Base-by-base conservation (phyloP, 2,888 invertebrate genomes). In the Thysanoteuthis rhombus region DNA sequence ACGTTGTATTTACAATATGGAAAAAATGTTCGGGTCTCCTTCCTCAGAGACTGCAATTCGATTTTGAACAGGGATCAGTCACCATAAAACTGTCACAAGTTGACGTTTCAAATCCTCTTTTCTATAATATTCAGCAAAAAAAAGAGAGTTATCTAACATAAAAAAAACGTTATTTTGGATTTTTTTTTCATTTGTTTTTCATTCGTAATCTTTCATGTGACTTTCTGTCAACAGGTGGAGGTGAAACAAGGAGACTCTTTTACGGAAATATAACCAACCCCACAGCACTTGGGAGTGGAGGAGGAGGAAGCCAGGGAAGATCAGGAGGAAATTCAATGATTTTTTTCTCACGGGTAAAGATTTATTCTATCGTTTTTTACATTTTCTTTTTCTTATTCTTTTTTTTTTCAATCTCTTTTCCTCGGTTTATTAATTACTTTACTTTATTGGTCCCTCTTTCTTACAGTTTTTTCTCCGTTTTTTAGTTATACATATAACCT, bases 271-370 rank as follows among this genome's bases (percentile, higher is more conserved):
- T 95, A 28, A 89, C 94, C 92, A 94, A 94, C 93, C 94, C 94
- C 19, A 92, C 94, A 38, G 93, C 94, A 90, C 95, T 94, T 52
- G 96, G 96, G 19, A 96, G 96, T 95, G 95, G 96, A 38, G 96
- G 96, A 39, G 96, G 95, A 22, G 95, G 95, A 12, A 52, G 45
- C 19, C 40, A 92, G 90, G 96, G 95, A 40, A 95, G 94, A 5
- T 94, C 95, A 75, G 95, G 96, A 93, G 96, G 95, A 10, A 75
- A 75, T 75, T 75, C 75, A 4, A 75, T 75, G 36, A 75, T 16
- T 36, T 4, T 75, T 75, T 75, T n/a, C n/a, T 75, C 75, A 10
- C n/a, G 75, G 75, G 75, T 75, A 75, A 75, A 75, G 10, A 32
- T 28, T 32, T 58, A 58, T n/a, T 75, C 5, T 36, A 16, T 28